Base-by-base conservation (phyloP, 1,140 invertebrate genomes). In the Popillia japonica region DNA sequence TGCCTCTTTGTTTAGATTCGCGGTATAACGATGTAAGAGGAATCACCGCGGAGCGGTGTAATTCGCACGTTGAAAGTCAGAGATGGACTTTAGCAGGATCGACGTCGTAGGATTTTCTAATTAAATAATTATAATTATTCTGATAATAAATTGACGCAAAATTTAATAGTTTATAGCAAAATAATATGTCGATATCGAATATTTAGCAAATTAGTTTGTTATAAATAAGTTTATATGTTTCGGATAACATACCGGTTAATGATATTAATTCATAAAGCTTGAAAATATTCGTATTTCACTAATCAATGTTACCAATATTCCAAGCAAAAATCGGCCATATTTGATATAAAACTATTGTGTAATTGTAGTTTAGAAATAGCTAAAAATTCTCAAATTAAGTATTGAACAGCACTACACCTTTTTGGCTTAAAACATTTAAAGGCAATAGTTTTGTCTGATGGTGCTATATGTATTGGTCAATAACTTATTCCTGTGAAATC, bases 1-100 rank as follows among this genome's bases (percentile, higher is more conserved):
- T 93, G 14, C 92, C 94, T 40, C 90, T 96, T 6, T 98, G 96
- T 86, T 88, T 97, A 40, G 95, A 97, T 87, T 92, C 95, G 48
- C 85, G 88, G 78, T 88, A 90, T 82, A 90, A 91, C 77, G 89
- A 91, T 75, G 89, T 89, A 17, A 89, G 89, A 77, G 94, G 93
- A 2, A 89, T 95, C 9, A 92, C 91, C 59, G 93, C 90, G 0
- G 91, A 93, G 84, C 89, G 90, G 80, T 95, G 94, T 86, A 92
- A 94, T 82, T 90, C 90, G 8, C 89, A 87, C 20, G 87, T 90
- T 20, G 86, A 89, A 40, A 90, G 92, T 77, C 94, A 95, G 85
- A 89, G 90, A 82, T 95, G 93, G 93, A 74, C 41, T 20, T 41
- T 74, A 9, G 48, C 48, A 17, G 48, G 48, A n/a, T 55, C 48